Evolutionary conservation across 2,888 invertebrate genomes (phyloP).

Genomic region (Polymixis flavicincta): DNA sequence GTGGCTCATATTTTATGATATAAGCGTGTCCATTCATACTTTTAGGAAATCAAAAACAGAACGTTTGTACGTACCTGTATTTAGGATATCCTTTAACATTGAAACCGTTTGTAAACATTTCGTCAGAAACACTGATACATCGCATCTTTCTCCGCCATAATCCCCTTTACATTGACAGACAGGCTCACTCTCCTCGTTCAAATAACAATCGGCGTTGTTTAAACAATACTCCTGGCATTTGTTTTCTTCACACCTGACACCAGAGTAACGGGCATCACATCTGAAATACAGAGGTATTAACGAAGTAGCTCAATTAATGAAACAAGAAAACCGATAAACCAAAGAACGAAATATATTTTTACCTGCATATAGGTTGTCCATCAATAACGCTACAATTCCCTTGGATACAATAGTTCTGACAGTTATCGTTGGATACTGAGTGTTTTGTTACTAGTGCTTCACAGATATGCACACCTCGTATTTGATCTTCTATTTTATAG

Average conservation of each 20-base stretch:
- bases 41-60: too few relatives aligned
- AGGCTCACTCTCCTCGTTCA: background rate
- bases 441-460: background rate
- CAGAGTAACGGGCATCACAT: conserved; percentile 84
- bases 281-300: conserved; percentile 64
- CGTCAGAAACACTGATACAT: background rate
- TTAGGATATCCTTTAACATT: conserved; percentile 1
- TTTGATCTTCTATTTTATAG: conserved; percentile 4
- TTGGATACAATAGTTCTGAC: conserved; percentile 2
- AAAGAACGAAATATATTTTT: background rate
- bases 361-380: conserved; percentile 6
- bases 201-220: background rate
- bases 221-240: conserved; percentile 2
- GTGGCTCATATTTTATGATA: too few relatives aligned
- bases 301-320: background rate
- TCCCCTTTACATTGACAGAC: background rate
- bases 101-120: background rate
- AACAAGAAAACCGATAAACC: background rate
- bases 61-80: background rate
- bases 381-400: background rate
- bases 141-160: background rate
- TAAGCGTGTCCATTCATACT: too few relatives aligned
- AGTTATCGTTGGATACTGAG: background rate
- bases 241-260: conserved; percentile 85
- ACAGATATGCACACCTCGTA: background rate